Evolutionary conservation across 2,888 invertebrate species (phyloP), one percentile per base, ranked within the genome.

Genomic region (Sphaerophoria taeniata): DNA sequence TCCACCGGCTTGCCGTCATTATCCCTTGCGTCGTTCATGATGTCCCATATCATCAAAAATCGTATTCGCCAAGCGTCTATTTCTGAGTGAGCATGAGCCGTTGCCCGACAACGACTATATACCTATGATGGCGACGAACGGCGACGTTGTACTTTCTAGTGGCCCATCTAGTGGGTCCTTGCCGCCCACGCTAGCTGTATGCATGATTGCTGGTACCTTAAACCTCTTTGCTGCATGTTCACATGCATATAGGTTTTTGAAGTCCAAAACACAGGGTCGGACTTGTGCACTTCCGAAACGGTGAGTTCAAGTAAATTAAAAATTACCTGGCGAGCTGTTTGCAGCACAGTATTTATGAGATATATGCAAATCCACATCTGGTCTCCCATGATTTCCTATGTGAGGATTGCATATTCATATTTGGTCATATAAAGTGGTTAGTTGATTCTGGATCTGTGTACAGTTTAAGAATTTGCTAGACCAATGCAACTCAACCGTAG

Each of bases 371-470:
- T 67, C 24, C 67, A n/a, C 5, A 6, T 53, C 39, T 67, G 67
- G 4, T 24, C 24, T 24, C 24, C n/a, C 14, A 58, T 12, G 43
- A 61, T 70, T 56, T 51, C 63, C 63, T 63, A 67, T 63, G 55
- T 67, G 24, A 51, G 73, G 58, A 76, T 85, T 85, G 85, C 76
- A 85, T 85, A 85, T 85, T 85, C 85, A 85, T 83, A 82, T 85
- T 74, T 87, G 88, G 87, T 87, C 88, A 88, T 82, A 88, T 87
- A 88, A 88, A 87, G 87, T 87, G 88, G 88, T 88, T 88, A 88
- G 87, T 88, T 88, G 88, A 87, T 87, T 86, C 84, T 83, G 72
- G 84, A 75, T 77, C 80, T 74, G 72, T 84, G 81, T 84, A 87
- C 85, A 73, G 85, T 85, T 85, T 81, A 85, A 85, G 85, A 81